Percentiles rank a stretch among this genome's conserved stretches.
phyloP scores from a whole-genome alignment of 2,113 vertebrate species.

The Pan paniscus region DNA sequence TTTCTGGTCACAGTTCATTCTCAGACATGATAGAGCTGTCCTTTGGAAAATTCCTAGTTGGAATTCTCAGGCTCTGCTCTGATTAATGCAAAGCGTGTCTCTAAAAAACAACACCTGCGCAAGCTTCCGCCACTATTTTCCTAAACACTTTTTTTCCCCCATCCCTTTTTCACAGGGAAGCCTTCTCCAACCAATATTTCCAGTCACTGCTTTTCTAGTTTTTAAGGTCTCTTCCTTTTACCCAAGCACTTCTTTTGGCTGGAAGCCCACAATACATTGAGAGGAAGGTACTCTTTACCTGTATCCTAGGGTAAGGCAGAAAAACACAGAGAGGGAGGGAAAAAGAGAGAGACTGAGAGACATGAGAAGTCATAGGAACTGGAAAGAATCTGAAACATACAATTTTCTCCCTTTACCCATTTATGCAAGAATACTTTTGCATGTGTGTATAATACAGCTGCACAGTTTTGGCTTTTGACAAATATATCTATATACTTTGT shows the following conservation, averaged over 20 bases:
- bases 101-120: background rate
- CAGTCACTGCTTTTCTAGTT: background rate
- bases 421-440: background rate
- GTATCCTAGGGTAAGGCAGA: background rate
- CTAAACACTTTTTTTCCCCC: background rate
- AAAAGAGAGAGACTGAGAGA: background rate
- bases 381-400: background rate
- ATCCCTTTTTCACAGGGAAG: background rate
- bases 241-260: background rate
- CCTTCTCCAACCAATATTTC: background rate
- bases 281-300: background rate
- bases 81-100: background rate
- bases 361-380: background rate
- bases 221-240: background rate
- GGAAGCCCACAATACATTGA: background rate
- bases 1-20: background rate
- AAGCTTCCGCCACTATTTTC: background rate
- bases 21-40: accelerated
- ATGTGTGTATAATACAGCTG: accelerated
- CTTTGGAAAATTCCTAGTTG: background rate
- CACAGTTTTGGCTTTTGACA: background rate
- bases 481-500: background rate
- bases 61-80: background rate
- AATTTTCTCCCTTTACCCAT: background rate
- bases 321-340: background rate